These are phyloP conservation scores for Danio aesculapii DNA, from an alignment of 2,797 vertebrate species.

Conservation along the genomic window DNA sequence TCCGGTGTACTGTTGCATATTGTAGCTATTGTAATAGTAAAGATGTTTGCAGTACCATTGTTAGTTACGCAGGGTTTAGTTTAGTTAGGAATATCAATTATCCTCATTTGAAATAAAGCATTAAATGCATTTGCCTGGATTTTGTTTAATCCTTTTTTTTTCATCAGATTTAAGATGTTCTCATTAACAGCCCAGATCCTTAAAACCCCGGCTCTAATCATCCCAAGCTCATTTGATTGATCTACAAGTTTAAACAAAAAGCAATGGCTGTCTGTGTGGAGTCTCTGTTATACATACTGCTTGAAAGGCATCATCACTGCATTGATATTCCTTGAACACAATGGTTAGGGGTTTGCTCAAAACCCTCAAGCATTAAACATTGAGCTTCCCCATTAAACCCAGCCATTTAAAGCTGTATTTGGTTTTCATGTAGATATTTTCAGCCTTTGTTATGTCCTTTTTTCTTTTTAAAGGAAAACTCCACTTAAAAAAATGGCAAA, in stretches of 20 bases:
- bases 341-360: neutral
- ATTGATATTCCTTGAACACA: conserved; percentile 16
- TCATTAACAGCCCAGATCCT: conserved; percentile 6
- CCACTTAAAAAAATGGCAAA: no score
- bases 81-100: neutral
- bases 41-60: neutral
- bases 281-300: neutral
- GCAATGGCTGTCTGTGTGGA: neutral
- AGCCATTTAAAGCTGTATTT: neutral
- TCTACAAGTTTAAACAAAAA: conserved; percentile 20
- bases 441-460: neutral
- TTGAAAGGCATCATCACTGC: neutral
- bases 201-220: neutral
- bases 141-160: neutral
- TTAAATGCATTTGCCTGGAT: neutral
- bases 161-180: neutral
- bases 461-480: neutral
- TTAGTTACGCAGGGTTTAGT: neutral
- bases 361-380: neutral
- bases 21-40: neutral
- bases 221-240: conserved; percentile 10
- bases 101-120: neutral
- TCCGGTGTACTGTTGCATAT: neutral
- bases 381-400: neutral
- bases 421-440: neutral